Percentiles rank a stretch among this genome's conserved stretches.
These are phyloP conservation scores for Gasterosteus nipponicus DNA, from an alignment of 2,113 vertebrate genomes.

Conservation along the genomic window DNA sequence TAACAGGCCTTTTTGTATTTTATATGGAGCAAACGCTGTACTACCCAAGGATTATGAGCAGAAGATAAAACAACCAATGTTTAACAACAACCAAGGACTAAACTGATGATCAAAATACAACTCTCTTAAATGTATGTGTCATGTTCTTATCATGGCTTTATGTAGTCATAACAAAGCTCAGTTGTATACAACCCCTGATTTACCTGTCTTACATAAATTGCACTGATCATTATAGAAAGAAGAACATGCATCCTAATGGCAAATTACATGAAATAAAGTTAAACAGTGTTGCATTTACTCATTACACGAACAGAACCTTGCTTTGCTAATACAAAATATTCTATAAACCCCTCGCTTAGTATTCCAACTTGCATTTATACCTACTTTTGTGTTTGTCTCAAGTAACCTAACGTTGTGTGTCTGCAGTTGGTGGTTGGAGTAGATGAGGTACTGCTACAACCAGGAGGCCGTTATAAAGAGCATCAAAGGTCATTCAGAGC, in stretches of 20 bases:
- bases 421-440: background rate
- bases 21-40: background rate
- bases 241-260: background rate
- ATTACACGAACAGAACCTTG: background rate
- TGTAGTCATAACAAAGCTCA: background rate
- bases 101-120: background rate
- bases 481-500: conserved; percentile 24
- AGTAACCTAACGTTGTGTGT: conserved; percentile 6
- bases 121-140: background rate
- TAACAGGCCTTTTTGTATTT: background rate
- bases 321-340: background rate
- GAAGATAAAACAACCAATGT: no score
- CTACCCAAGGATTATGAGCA: background rate
- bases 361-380: background rate
- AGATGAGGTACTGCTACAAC: background rate
- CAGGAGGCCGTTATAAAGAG: background rate
- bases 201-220: background rate
- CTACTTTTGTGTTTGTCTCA: conserved; percentile 5
- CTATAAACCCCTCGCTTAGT: background rate
- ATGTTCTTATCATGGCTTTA: background rate
- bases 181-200: background rate
- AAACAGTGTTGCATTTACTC: background rate
- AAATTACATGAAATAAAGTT: background rate
- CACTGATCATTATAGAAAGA: background rate
- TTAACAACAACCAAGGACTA: background rate